phyloP scores from a whole-genome alignment of 2,797 vertebrate genomes.

The Eulemur rubriventer region DNA sequence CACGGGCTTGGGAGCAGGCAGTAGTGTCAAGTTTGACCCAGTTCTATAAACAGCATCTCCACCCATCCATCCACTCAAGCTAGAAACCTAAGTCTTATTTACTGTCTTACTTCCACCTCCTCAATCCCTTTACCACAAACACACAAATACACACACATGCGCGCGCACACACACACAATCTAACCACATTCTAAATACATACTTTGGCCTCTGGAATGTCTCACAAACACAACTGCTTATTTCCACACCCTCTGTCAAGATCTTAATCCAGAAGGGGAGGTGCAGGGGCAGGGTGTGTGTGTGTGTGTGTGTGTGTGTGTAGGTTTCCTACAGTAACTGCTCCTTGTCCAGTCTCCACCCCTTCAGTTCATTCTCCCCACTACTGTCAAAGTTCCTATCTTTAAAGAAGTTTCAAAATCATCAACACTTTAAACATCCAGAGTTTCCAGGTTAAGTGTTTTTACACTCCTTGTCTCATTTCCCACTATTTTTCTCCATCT shows the following conservation, averaged over 20 bases:
- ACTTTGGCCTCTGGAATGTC: neutral
- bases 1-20: neutral
- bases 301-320: too few relatives aligned
- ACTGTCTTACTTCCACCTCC: neutral
- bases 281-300: too few relatives aligned
- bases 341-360: neutral
- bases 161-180: neutral
- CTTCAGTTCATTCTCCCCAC: neutral
- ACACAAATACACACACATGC: neutral
- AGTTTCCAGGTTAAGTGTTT: neutral
- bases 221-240: neutral
- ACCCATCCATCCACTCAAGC: neutral
- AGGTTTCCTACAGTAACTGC: neutral
- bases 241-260: neutral
- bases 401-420: neutral
- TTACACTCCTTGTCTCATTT: neutral
- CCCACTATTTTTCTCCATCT: neutral
- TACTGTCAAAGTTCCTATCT: neutral
- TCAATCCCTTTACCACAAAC: neutral
- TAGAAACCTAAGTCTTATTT: neutral
- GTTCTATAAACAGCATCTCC: neutral
- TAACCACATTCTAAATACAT: neutral
- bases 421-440: neutral
- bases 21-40: neutral
- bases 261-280: neutral